Evolutionary conservation across 2,888 invertebrate genomes (phyloP), one percentile per base, ranked within the genome.

Genomic region (Phania funesta): DNA sequence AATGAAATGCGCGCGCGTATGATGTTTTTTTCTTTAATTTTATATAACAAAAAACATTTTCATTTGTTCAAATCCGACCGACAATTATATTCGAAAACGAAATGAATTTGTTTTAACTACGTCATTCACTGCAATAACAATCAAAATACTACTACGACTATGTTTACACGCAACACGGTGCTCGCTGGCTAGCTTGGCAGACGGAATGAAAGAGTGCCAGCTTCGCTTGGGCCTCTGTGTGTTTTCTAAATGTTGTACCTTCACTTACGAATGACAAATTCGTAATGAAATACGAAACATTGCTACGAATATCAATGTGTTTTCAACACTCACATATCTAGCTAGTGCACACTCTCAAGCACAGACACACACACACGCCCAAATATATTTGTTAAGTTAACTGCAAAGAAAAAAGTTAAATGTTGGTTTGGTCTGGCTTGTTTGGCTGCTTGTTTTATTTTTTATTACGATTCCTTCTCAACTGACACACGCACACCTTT

Each of bases 231-330:
- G 16, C 48, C 84, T 87, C 87, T 87, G 86, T 82, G 79, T 74
- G 46, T 65, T 74, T 74, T 78, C 56, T 82, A 70, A 89, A 76
- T 68, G 76, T 89, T 89, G 87, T 89, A 89, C 89, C 89, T 89
- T 88, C 88, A 88, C 89, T 88, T 89, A 87, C 89, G 87, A 89
- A 89, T 89, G 89, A 89, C 89, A 89, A 89, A 89, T 88, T 88
- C 89, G 88, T 88, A 89, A 89, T 89, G 89, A 89, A 87, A 82
- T 83, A 83, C 83, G 84, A 83, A 83, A 82, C 83, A 78, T 78
- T 82, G 82, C 82, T 82, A 75, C 74, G 74, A 82, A 79, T 82
- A 79, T 82, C 82, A 82, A 83, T 83, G 77, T 78, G 73, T 79
- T 80, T 78, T 78, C 60, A 56, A 78, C 75, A 76, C 76, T 75